Evolutionary conservation across 1,140 invertebrate species (phyloP).

Genomic region (Drosophila simulans): DNA sequence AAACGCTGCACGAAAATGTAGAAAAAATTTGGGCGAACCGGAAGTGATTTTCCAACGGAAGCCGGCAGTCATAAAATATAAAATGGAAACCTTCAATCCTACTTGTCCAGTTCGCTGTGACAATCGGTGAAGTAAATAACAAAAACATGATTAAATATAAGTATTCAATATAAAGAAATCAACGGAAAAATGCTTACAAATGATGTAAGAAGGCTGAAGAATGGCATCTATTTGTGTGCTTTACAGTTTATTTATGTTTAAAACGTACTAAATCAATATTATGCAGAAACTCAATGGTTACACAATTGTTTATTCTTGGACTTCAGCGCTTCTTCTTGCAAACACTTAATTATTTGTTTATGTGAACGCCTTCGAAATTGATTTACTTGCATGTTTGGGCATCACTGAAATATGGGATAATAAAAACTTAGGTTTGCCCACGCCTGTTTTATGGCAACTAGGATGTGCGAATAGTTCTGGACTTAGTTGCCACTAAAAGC

Average conservation of each 20-base stretch:
- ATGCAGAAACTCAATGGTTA: too few relatives aligned
- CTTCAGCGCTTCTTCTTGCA: too few relatives aligned
- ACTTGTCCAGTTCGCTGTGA: neutral
- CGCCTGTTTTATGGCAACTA: neutral
- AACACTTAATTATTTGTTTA: slow-evolving; percentile 3
- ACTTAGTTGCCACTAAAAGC: slow-evolving; percentile 5
- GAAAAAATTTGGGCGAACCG: neutral
- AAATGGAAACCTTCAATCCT: slow-evolving; percentile 8
- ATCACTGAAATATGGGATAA: neutral
- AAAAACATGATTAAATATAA: neutral
- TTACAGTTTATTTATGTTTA: neutral
- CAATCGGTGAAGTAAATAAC: neutral
- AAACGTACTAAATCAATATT: neutral
- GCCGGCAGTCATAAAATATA: slow-evolving; percentile 31
- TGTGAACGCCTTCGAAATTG: neutral
- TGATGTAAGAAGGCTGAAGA: neutral
- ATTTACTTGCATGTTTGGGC: neutral
- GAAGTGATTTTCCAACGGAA: slow-evolving; percentile 17
- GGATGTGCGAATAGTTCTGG: neutral
- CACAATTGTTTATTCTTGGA: too few relatives aligned
- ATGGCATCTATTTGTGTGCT: neutral
- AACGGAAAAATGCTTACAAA: neutral
- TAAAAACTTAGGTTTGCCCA: neutral
- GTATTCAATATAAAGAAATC: too few relatives aligned
- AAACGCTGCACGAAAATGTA: slow-evolving; percentile 1